Evolutionary conservation across 2,888 invertebrate genomes (phyloP).

Genomic region (Drosophila pegasa): DNA sequence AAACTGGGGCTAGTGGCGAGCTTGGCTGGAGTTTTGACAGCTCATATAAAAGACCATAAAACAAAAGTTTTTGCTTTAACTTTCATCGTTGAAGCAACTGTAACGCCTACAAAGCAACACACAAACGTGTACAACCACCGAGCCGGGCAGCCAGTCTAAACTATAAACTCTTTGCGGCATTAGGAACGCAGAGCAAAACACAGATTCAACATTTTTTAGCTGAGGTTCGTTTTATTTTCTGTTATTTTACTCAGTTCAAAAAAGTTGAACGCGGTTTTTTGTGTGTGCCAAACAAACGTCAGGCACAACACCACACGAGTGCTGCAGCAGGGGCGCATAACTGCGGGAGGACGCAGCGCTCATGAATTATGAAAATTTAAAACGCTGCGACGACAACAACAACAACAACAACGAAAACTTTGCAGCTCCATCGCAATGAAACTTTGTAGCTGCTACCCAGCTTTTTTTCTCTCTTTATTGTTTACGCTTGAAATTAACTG

Average conservation of each 20-base stretch:
- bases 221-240: constrained; percentile 9
- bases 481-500: constrained; percentile 73
- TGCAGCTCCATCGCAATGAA: constrained; percentile 50
- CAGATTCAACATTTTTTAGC: constrained; percentile 63
- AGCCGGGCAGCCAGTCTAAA: constrained; percentile 50
- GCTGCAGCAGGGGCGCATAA: neutral
- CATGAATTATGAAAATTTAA: constrained; percentile 79
- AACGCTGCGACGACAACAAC: constrained; percentile 32
- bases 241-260: constrained; percentile 26
- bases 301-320: constrained; percentile 46
- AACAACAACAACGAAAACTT: constrained; percentile 35
- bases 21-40: constrained; percentile 76
- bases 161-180: constrained; percentile 79
- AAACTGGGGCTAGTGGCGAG: constrained; percentile 16
- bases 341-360: constrained; percentile 15
- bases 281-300: constrained; percentile 69
- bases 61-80: constrained; percentile 78
- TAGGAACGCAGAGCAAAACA: constrained; percentile 64
- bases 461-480: constrained; percentile 39
- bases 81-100: constrained; percentile 68
- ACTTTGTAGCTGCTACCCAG: constrained; percentile 51
- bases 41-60: constrained; percentile 81
- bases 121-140: constrained; percentile 26
- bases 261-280: constrained; percentile 55
- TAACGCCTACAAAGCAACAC: constrained; percentile 76